Percentiles rank a stretch among this genome's conserved stretches.
Evolutionary conservation across 2,888 invertebrate genomes (phyloP).

Genomic region (Chouioia cunea): DNA sequence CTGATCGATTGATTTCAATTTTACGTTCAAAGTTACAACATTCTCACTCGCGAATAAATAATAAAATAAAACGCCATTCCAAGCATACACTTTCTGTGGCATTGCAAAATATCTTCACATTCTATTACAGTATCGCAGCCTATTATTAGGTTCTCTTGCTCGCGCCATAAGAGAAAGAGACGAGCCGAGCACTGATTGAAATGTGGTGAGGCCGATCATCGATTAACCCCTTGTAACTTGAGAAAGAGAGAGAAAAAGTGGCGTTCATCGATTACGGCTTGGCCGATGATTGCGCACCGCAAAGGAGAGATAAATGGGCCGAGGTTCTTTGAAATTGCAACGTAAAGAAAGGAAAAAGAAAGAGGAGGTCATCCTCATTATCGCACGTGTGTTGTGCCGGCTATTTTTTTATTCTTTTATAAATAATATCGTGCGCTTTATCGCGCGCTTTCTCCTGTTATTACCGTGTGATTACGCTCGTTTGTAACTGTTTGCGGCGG

Average conservation of each 20-base stretch:
- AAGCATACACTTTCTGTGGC: too few relatives aligned
- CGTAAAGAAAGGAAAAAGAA: slow-evolving; percentile 6
- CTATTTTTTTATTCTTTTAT: background rate
- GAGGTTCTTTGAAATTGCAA: slow-evolving; percentile 41
- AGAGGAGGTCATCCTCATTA: slow-evolving; percentile 38
- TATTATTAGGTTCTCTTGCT: slow-evolving; percentile 4
- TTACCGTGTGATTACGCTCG: slow-evolving; percentile 30
- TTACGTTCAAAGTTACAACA: too few relatives aligned
- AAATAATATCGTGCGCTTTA: background rate
- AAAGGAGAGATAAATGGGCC: slow-evolving; percentile 42
- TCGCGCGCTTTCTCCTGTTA: slow-evolving; percentile 33
- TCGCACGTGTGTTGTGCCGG: slow-evolving; percentile 36
- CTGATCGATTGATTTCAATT: too few relatives aligned
- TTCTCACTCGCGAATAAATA: too few relatives aligned
- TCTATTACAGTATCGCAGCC: slow-evolving; percentile 17
- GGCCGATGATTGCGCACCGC: slow-evolving; percentile 27
- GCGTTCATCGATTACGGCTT: slow-evolving; percentile 22
- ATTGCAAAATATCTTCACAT: slow-evolving; percentile 3
- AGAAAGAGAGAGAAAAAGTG: background rate
- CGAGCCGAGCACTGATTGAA: slow-evolving; percentile 30
- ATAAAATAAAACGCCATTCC: too few relatives aligned
- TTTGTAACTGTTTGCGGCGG: slow-evolving; percentile 24
- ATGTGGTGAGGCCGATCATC: slow-evolving; percentile 25
- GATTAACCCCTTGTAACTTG: slow-evolving; percentile 24
- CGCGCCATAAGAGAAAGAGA: background rate